phyloP scores from a whole-genome alignment of 2,888 invertebrate genomes.

The Scaptomyza reducta region DNA sequence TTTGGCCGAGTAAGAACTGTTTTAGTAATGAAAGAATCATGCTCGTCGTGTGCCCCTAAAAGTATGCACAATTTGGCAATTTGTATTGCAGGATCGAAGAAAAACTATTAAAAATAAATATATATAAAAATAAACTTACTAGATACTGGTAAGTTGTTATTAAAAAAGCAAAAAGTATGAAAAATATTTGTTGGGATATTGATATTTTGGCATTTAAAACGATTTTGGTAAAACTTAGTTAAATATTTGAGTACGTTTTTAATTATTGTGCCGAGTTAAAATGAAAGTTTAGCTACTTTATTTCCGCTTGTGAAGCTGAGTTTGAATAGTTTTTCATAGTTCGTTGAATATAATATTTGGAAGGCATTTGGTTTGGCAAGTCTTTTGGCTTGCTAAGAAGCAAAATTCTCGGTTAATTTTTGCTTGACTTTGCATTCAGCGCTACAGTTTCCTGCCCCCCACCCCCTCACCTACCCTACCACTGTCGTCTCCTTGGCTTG shows the following conservation, averaged over 20 bases:
- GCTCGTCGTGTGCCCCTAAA: too few relatives aligned
- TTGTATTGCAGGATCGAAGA: too few relatives aligned
- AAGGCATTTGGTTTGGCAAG: conserved; percentile 15
- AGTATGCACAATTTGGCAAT: too few relatives aligned
- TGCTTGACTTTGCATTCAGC: conserved; percentile 55
- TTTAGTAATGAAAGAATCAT: too few relatives aligned
- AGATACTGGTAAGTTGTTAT: too few relatives aligned
- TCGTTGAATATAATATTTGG: conserved; percentile 10
- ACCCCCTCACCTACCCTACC: background rate
- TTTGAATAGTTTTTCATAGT: conserved; percentile 21
- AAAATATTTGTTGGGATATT: background rate
- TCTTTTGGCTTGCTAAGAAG: conserved; percentile 3
- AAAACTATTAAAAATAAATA: too few relatives aligned
- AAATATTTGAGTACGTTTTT: background rate
- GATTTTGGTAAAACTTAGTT: background rate
- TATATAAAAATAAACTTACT: too few relatives aligned
- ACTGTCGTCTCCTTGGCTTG: conserved; percentile 34
- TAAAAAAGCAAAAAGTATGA: too few relatives aligned
- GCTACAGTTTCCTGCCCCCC: conserved; percentile 31
- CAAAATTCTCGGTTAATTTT: conserved; percentile 55
- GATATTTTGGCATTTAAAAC: background rate
- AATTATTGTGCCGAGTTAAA: conserved; percentile 8
- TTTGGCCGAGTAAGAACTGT: too few relatives aligned
- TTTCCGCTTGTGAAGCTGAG: conserved; percentile 8
- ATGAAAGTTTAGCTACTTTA: background rate